Conservation (phyloP, 1,140 invertebrate species). For the Lerema accius region DNA sequence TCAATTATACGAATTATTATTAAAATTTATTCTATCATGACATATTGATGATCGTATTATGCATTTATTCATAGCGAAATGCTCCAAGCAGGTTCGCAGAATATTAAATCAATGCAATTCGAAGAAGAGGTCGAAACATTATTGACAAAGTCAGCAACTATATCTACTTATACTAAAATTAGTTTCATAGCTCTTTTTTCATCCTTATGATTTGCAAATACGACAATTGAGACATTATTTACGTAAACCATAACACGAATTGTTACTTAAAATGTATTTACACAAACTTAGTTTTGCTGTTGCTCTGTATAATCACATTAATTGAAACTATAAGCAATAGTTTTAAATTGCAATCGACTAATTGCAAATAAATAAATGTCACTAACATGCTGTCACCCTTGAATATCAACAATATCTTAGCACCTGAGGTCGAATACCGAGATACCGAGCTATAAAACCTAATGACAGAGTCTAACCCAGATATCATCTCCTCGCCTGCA, state of each 20-base stretch:
- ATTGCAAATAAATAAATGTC: constrained; percentile 18
- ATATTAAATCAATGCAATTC: background rate
- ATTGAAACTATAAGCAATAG: background rate
- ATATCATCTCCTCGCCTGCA: constrained; percentile 56
- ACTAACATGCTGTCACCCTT: constrained; percentile 3
- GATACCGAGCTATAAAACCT: constrained; percentile 69
- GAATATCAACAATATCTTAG: constrained; percentile 36
- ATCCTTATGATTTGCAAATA: too few species aligned
- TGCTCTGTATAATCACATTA: too few species aligned
- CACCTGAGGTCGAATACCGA: constrained; percentile 63
- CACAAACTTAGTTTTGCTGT: too few species aligned
- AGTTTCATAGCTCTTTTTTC: too few species aligned
- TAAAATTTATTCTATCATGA: constrained; percentile 25
- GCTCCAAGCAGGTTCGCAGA: background rate
- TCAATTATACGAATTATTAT: background rate
- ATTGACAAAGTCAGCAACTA: too few species aligned
- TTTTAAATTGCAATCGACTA: background rate
- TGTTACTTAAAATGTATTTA: too few species aligned
- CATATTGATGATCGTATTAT: constrained; percentile 2
- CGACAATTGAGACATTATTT: too few species aligned
- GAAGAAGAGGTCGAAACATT: background rate
- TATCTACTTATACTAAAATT: too few species aligned
- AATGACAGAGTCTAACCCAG: constrained; percentile 68
- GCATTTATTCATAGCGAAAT: constrained; percentile 17
- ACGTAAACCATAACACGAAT: too few species aligned